phyloP scores from a whole-genome alignment of 2,888 invertebrate species.

The Apamea crenata region DNA sequence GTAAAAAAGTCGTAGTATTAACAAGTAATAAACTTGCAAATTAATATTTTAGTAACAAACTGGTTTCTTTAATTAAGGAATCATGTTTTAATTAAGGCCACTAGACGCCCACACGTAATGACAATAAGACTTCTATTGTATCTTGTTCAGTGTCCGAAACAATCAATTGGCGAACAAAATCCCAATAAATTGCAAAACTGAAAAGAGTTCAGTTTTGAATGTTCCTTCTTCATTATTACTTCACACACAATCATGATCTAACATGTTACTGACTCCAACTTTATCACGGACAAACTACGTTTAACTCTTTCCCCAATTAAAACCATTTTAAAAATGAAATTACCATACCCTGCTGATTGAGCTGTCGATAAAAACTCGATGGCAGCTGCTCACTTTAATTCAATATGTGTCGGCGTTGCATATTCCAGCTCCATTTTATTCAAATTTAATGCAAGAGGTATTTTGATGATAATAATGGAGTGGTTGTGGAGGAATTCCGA shows the following conservation, averaged over 20 bases:
- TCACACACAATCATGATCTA: background rate
- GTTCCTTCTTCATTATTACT: background rate
- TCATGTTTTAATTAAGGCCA: too few species aligned
- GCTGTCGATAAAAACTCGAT: constrained; percentile 53
- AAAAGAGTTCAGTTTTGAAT: background rate
- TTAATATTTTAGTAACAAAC: too few species aligned
- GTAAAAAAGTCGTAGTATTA: too few species aligned
- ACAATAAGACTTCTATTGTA: background rate
- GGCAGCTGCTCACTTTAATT: constrained; percentile 55
- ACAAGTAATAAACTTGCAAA: too few species aligned
- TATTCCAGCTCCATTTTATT: constrained; percentile 58
- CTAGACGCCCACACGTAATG: too few species aligned
- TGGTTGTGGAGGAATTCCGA: background rate
- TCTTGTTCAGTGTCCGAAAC: background rate
- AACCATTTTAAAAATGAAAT: constrained; percentile 49
- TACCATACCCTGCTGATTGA: constrained; percentile 24
- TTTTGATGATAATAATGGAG: constrained; percentile 40
- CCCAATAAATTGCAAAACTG: background rate
- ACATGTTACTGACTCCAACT: background rate
- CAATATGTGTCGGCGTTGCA: constrained; percentile 54
- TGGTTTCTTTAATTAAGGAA: too few species aligned
- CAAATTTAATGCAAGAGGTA: constrained; percentile 48
- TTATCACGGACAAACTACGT: background rate
- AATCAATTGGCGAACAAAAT: background rate
- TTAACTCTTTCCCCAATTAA: constrained; percentile 19